These are phyloP conservation scores for Caradrina clavipalpis DNA, from an alignment of 2,888 invertebrate genomes.

Conservation along the genomic window DNA sequence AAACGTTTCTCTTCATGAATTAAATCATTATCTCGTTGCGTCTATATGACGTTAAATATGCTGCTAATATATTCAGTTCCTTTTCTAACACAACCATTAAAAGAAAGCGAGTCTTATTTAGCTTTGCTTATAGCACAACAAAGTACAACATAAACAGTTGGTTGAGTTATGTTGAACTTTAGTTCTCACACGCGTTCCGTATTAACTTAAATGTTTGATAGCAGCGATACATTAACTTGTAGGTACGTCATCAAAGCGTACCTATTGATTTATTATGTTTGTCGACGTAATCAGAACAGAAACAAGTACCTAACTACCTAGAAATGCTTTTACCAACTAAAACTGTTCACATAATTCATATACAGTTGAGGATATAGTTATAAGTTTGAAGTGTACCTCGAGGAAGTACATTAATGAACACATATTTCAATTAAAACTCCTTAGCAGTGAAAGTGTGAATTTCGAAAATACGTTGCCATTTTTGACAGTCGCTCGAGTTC, in stretches of 20 bases:
- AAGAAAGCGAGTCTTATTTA: not conserved
- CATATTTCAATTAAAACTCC: conserved; percentile 34
- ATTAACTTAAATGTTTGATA: conserved; percentile 24
- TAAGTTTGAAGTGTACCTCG: conserved; percentile 24
- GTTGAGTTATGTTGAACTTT: conserved; percentile 15
- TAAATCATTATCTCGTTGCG: not conserved
- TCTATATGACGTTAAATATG: not conserved
- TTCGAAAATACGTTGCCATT: conserved; percentile 39
- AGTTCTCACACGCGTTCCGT: conserved; percentile 30
- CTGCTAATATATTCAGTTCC: not conserved
- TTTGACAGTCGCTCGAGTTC: conserved; percentile 37
- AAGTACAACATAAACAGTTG: conserved; percentile 23
- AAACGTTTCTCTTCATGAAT: not conserved
- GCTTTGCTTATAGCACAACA: not conserved
- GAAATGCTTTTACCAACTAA: conserved; percentile 39
- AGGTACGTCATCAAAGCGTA: conserved; percentile 16
- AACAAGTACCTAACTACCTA: conserved; percentile 25
- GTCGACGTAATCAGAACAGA: conserved; percentile 33
- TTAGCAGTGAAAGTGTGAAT: conserved; percentile 48
- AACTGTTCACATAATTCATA: conserved; percentile 23
- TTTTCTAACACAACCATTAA: not conserved
- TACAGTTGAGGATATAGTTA: conserved; percentile 8
- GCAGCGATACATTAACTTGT: conserved; percentile 9
- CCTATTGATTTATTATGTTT: conserved; percentile 34
- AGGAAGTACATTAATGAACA: conserved; percentile 19